These are phyloP conservation scores for Riparia riparia DNA, from an alignment of 2,113 vertebrate genomes.

Conservation along the genomic window DNA sequence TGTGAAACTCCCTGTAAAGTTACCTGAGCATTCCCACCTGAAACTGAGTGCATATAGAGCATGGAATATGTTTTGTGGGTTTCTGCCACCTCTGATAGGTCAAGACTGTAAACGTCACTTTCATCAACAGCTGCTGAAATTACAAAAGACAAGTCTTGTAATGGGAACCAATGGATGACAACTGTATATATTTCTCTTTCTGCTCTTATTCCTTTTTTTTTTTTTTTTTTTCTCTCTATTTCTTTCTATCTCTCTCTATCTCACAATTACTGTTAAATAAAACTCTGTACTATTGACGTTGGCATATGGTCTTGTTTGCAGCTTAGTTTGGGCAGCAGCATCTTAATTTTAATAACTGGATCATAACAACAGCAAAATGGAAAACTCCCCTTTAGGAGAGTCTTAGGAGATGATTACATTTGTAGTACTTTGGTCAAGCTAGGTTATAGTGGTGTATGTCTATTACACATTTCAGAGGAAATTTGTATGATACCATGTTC, in stretches of 20 bases:
- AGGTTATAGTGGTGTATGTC: not conserved
- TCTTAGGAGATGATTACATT: not conserved
- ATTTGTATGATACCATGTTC: not conserved
- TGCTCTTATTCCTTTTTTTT: not conserved
- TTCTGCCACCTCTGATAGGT: not conserved
- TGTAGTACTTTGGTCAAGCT: not conserved
- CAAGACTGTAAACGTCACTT: not conserved
- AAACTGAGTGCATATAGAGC: not conserved
- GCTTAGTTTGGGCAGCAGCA: not conserved
- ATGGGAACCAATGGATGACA: not conserved
- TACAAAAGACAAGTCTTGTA: not conserved
- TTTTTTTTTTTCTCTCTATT: not conserved
- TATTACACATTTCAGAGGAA: not conserved
- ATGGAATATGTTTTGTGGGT: not conserved
- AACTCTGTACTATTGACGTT: not conserved
- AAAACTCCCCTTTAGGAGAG: not conserved
- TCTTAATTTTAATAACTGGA: not conserved
- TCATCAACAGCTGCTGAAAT: not conserved
- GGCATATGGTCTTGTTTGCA: not conserved
- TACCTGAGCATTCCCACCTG: not conserved
- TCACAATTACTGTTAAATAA: not conserved
- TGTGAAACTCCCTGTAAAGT: too few relatives aligned
- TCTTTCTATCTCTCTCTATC: not conserved
- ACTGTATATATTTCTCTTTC: not conserved
- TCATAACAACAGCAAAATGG: not conserved